A percentile compares a stretch with the other conserved stretches of the same genome.
Conservation (phyloP, 2,113 vertebrate species). For the Terrapene triunguis region DNA sequence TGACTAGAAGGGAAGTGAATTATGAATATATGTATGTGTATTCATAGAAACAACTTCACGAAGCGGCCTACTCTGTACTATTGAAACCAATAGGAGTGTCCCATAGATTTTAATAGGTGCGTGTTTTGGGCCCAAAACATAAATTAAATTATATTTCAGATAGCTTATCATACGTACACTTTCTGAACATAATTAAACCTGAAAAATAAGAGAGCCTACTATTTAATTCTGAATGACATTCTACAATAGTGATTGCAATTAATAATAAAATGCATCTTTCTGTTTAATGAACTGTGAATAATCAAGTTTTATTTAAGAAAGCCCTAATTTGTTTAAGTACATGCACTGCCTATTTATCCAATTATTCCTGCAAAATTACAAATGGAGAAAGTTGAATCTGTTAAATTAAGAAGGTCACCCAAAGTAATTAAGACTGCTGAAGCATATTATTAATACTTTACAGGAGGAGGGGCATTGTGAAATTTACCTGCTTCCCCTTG, state of each 20-base stretch:
- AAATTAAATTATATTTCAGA: background rate
- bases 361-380: conserved; percentile 82
- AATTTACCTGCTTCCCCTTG: conserved; percentile 67
- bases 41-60: background rate
- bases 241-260: conserved; percentile 58
- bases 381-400: conserved; percentile 77
- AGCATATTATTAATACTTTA: conserved; percentile 82
- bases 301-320: conserved; percentile 79
- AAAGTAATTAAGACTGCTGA: conserved; percentile 83
- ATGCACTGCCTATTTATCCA: conserved; percentile 80
- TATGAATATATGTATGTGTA: background rate
- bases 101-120: background rate
- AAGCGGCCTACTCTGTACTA: background rate
- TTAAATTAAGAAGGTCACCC: conserved; percentile 81
- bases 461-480: conserved; percentile 51
- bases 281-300: conserved; percentile 82
- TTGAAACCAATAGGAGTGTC: background rate
- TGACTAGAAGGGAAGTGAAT: background rate
- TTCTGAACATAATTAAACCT: conserved; percentile 31
- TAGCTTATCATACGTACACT: background rate
- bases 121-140: background rate
- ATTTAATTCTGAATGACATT: conserved; percentile 61
- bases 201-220: conserved; percentile 14
- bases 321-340: conserved; percentile 82
- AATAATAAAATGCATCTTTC: conserved; percentile 76